Base-by-base conservation (phyloP, 2,888 invertebrate genomes). In the Oxyteleia sp. region DNA sequence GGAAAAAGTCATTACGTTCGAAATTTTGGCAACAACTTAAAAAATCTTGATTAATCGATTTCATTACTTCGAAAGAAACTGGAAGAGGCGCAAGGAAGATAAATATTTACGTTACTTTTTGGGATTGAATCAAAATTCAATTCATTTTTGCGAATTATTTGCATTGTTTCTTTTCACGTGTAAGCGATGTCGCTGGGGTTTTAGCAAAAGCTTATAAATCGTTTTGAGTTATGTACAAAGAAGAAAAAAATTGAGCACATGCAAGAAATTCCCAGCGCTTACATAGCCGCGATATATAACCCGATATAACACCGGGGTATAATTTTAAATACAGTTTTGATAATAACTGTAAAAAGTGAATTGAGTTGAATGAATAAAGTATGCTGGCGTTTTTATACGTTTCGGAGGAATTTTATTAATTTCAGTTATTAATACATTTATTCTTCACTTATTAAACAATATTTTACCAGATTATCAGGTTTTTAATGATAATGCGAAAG, bases 181-280 rank as follows among this genome's bases (percentile, higher is more conserved):
- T 51, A 41, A 18, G 20, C 26, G 18, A 47, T 32, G 11, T 43
- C 57, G 57, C 38, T 29, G 45, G 49, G 59, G 29, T 71, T 71
- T 71, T 59, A 71, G 41, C 29, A 51, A 61, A 71, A 59, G 71
- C 59, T 51, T 71, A 71, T 71, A 71, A 71, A 71, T 71, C 71
- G 59, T 61, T 71, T 59, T 71, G 71, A 71, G 71, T 61, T 61
- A 71, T 71, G 51, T 59, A 16, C 59, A 41, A 38, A 26, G 49
- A 23, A 69, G 69, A 71, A 71, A 57, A 32, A 71, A 71, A 71
- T 59, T 59, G 47, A 71, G 38, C 32, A 26, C 59, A 71, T 71
- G 41, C 69, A 51, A 35, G 32, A 32, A 32, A 32, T 32, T 32
- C 32, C 32, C 32, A 8, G 49, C 47, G 45, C 59, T 49, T 38